Base-by-base conservation (phyloP, 2,888 invertebrate species). In the Frankliniella fusca region DNA sequence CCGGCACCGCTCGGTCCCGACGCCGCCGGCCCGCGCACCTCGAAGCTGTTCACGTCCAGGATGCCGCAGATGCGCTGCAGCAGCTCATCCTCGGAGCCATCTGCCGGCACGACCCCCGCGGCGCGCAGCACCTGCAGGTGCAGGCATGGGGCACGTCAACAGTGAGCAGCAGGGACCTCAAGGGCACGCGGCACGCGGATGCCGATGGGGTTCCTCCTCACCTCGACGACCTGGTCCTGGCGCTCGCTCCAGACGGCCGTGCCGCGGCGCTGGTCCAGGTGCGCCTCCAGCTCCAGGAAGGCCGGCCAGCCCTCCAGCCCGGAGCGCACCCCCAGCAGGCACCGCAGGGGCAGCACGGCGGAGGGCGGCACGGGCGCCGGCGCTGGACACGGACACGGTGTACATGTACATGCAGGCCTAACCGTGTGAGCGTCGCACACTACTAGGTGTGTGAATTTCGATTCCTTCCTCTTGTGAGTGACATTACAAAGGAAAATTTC, bases 21-120 rank as follows among this genome's bases (percentile, higher is more conserved):
- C 94, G 54, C 90, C 23, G 80, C 82, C 83, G 87, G 86, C 0
- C 93, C 92, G 79, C 93, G 91, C 0, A 94, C 92, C 87, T 95
- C 87, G 84, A 87, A 87, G n/a, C 86, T 84, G 84, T 88, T 88
- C 84, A 91, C 91, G 89, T 96, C 95, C 83, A 95, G 89, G 84
- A 96, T 93, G 9, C 96, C 96, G 85, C 95, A 94, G 49, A 92
- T 92, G 84, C 90, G 91, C 88, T 95, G 94, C 84, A 96, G 93
- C 15, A 92, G 87, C 20, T 94, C 93, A 86, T 94, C 94, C 9
- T 92, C 90, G 86, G 94, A 95, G 83, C 92, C 90, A 65, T 86
- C 82, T 81, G 38, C 70, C 23, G 70, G 23, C 23, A 27, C 12
- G 23, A 76, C 23, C 10, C 70, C 70, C 11, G 11, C 27, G 27